Percentiles rank a stretch among this genome's conserved stretches.
phyloP scores from a whole-genome alignment of 2,113 vertebrate species.

The Camelus bactrianus region DNA sequence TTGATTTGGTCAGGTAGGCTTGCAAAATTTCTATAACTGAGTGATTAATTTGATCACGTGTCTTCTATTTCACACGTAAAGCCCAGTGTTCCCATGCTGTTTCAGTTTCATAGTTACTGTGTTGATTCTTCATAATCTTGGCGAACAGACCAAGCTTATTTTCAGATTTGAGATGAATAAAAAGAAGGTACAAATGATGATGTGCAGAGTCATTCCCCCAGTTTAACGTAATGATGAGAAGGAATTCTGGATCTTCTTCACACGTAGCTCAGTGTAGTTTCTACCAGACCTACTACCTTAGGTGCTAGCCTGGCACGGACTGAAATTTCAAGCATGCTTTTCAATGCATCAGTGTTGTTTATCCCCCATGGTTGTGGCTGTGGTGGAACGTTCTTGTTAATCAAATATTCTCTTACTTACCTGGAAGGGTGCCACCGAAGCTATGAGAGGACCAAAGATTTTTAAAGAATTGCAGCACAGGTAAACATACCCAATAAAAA shows the following conservation, averaged over 20 bases:
- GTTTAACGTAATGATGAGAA: not conserved
- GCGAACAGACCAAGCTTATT: not conserved
- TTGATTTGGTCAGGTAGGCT: not conserved
- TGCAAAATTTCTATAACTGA: not conserved
- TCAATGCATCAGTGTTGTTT: not conserved
- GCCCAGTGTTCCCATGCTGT: not conserved
- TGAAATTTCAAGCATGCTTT: not conserved
- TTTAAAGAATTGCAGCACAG: not conserved
- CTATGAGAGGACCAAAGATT: not conserved
- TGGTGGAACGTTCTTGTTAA: not conserved
- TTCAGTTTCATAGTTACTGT: not conserved
- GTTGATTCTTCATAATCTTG: not conserved
- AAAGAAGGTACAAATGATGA: not conserved
- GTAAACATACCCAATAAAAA: not conserved
- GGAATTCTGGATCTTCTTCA: not conserved
- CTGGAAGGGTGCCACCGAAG: not conserved
- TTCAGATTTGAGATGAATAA: not conserved
- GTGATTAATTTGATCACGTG: not conserved
- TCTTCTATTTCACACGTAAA: not conserved
- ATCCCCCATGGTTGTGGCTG: not conserved
- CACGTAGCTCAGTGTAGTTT: not conserved
- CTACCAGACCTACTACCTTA: too few relatives aligned
- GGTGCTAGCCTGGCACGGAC: fast-evolving
- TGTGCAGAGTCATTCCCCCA: not conserved
- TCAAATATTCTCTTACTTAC: not conserved